phyloP scores from a whole-genome alignment of 2,113 vertebrate species.

The Poecilia latipinna region DNA sequence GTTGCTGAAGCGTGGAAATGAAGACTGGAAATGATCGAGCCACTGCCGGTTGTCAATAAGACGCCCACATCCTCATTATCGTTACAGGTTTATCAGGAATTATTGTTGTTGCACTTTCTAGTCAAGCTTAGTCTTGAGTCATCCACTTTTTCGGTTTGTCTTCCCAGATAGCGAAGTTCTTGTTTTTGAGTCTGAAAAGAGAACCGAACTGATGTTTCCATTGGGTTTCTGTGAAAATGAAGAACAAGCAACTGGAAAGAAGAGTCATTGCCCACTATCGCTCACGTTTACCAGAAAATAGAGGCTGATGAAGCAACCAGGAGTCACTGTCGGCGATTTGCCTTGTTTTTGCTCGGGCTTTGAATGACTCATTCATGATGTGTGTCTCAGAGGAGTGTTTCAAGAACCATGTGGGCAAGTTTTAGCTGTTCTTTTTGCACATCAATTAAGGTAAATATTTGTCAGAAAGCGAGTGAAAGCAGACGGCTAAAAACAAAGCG shows the following conservation, averaged over 20 bases:
- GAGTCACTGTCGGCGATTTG: slow-evolving; percentile 13
- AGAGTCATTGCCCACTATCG: slow-evolving; percentile 27
- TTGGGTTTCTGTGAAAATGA: slow-evolving; percentile 41
- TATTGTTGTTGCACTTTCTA: slow-evolving; percentile 11
- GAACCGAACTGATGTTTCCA: slow-evolving; percentile 9
- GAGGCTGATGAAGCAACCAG: slow-evolving; percentile 1
- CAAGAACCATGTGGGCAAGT: background rate
- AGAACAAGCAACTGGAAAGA: slow-evolving; percentile 3
- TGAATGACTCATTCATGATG: slow-evolving; percentile 50
- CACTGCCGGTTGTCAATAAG: background rate
- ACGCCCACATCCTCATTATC: slow-evolving; percentile 24
- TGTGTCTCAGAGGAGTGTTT: slow-evolving; percentile 35
- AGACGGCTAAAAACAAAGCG: background rate
- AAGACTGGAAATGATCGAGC: slow-evolving; percentile 24
- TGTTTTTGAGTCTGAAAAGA: background rate
- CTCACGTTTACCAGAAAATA: slow-evolving; percentile 42
- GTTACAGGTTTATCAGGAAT: slow-evolving; percentile 34
- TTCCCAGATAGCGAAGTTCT: background rate
- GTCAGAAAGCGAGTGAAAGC: background rate
- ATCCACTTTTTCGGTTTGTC: slow-evolving; percentile 5
- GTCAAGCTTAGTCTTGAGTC: slow-evolving; percentile 48
- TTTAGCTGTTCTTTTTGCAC: slow-evolving; percentile 30
- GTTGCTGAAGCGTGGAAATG: slow-evolving; percentile 41
- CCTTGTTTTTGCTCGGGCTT: slow-evolving; percentile 26
- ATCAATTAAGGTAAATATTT: background rate